Base-by-base conservation (phyloP, 2,113 vertebrate species). In the Phycodurus eques region DNA sequence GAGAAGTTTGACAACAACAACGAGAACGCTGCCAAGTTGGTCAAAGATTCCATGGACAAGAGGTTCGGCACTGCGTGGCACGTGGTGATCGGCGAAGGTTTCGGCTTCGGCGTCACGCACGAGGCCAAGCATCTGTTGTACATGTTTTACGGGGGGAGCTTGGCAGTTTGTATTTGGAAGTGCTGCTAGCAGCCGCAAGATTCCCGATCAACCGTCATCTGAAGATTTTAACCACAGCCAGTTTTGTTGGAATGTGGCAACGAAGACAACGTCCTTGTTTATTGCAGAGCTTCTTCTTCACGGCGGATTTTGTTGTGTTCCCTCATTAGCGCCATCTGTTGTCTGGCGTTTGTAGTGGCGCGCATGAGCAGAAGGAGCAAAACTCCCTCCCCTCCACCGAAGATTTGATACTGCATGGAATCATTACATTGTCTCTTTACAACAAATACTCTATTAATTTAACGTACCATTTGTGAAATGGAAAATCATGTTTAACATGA, bases 31-130 rank as follows among this genome's bases (percentile, higher is more conserved):
- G 64, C 64, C 3, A 47, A 66, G 43, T 31, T 49, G 43, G 64
- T 66, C 43, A 66, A 66, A 27, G 64, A 66, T 13, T 27, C 43
- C 64, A 66, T 66, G 64, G 64, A 66, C 64, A 49, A 49, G 64
- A 66, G 27, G 44, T 66, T 66, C n/a, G 64, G 64, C 22, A 17
- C 7, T 3, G 44, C 64, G n/a, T 66, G 64, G 64, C 64, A 66
- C n/a, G 64, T 66, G 0, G 64, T 66, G 20, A 47, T 66, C 44
- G 64, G 64, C 12, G 64, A 66, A 66, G 17, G 64, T 17, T 66
- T 66, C 22, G 64, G 64, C 44, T 66, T 66, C 9, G 64, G 64
- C 5, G 44, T 66, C 43, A 66, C 64, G 15, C 64, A 66, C 47
- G 64, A 66, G 13, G 44, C 43, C 2, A 66, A 66, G 11, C 15